A percentile compares a stretch with the other conserved stretches of the same genome.
Evolutionary conservation across 2,113 vertebrate species (phyloP).

Genomic region (Ariopsis seemanni): DNA sequence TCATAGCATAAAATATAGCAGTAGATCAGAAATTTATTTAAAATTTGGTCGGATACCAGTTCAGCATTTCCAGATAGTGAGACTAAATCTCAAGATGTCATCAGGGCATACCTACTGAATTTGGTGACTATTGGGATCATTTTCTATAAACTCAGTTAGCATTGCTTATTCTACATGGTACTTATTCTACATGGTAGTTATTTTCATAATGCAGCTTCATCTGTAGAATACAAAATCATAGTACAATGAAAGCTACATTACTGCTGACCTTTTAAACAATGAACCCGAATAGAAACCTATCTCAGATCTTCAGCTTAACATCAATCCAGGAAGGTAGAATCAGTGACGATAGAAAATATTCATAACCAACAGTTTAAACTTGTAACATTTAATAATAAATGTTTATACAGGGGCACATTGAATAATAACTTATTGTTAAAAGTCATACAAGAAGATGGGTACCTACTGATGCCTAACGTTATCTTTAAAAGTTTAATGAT

Average conservation of each 20-base stretch:
- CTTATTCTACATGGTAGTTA: neutral
- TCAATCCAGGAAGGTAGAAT: neutral
- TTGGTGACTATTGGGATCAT: neutral
- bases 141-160: neutral
- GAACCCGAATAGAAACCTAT: neutral
- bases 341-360: neutral
- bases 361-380: neutral
- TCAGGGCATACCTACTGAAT: neutral
- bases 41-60: neutral
- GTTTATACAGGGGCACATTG: neutral
- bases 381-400: neutral
- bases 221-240: neutral
- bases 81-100: too few relatives aligned
- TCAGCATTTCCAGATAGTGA: neutral
- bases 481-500: neutral
- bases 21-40: neutral
- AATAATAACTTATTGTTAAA: neutral
- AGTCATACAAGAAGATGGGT: neutral
- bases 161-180: neutral
- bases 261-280: neutral
- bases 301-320: neutral
- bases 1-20: neutral
- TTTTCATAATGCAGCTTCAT: neutral
- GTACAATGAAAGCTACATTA: neutral
- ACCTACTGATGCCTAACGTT: neutral